Conservation (phyloP, 2,888 invertebrate species). For the Cephus rjabovi region DNA sequence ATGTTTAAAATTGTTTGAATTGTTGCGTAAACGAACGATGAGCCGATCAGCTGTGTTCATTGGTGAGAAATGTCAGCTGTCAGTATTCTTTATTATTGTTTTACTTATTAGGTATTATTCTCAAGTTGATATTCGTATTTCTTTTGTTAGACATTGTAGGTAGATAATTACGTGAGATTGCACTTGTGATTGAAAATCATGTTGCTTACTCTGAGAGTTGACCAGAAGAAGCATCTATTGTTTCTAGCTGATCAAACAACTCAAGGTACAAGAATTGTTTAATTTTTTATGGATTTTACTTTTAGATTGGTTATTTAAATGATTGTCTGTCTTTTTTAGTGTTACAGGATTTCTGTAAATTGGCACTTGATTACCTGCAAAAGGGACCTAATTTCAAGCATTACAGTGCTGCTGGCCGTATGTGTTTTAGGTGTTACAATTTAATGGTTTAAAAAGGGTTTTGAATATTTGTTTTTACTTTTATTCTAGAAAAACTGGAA, state of each 20-base stretch:
- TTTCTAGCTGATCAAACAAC: slow-evolving; percentile 69
- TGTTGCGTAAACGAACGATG: not conserved
- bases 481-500: slow-evolving; percentile 72
- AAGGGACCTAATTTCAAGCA: slow-evolving; percentile 76
- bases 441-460: slow-evolving; percentile 1
- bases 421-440: slow-evolving; percentile 33
- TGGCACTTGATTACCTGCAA: slow-evolving; percentile 75
- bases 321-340: slow-evolving; percentile 64
- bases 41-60: not conserved
- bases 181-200: slow-evolving; percentile 38
- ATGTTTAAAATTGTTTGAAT: not conserved
- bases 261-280: slow-evolving; percentile 63
- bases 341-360: slow-evolving; percentile 78
- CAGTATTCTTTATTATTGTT: not conserved
- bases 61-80: not conserved
- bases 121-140: not conserved
- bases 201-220: slow-evolving; percentile 68
- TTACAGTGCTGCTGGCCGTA: slow-evolving; percentile 74
- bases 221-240: slow-evolving; percentile 71
- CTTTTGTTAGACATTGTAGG: not conserved
- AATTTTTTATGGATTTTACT: slow-evolving; percentile 20
- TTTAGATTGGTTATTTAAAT: slow-evolving; percentile 17
- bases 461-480: not conserved
- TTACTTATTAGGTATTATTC: not conserved
- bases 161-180: not conserved